Percentiles rank a stretch among this genome's conserved stretches.
Evolutionary conservation across 2,797 vertebrate species (phyloP).

Genomic region (Taenioides sp.): DNA sequence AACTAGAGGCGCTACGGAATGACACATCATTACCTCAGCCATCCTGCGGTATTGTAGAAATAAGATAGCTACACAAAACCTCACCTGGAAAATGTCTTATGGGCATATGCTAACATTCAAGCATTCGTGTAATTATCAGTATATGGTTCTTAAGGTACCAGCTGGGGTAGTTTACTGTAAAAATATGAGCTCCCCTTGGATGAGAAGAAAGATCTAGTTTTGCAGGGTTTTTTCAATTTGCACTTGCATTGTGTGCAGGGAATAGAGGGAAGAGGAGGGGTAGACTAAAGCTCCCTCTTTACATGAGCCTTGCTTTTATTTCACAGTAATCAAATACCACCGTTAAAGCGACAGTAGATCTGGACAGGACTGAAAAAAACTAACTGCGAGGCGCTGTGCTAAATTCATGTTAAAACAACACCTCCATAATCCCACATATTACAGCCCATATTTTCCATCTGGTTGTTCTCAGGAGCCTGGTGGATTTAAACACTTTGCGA

Average conservation of each 20-base stretch:
- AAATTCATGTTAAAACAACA: neutral
- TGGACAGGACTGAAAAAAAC: conserved; percentile 13
- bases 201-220: conserved; percentile 20
- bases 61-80: conserved; percentile 33
- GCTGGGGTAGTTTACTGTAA: conserved; percentile 59
- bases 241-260: conserved; percentile 29
- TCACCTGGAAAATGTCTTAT: conserved; percentile 53
- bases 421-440: conserved; percentile 6
- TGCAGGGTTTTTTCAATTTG: conserved; percentile 44
- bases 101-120: conserved; percentile 49
- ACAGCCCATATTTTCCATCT: neutral
- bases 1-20: conserved; percentile 39
- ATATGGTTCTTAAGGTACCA: conserved; percentile 55
- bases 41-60: conserved; percentile 41
- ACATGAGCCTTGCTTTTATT: conserved; percentile 35
- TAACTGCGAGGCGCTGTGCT: too few species aligned
- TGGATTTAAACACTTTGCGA: neutral
- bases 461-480: neutral
- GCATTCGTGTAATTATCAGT: conserved; percentile 66
- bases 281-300: neutral
- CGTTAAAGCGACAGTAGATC: conserved; percentile 14
- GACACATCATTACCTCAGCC: conserved; percentile 39
- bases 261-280: conserved; percentile 13
- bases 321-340: conserved; percentile 28
- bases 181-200: conserved; percentile 60